These are phyloP conservation scores for Paralichthys olivaceus DNA, from an alignment of 2,113 vertebrate genomes.

Conservation along the genomic window DNA sequence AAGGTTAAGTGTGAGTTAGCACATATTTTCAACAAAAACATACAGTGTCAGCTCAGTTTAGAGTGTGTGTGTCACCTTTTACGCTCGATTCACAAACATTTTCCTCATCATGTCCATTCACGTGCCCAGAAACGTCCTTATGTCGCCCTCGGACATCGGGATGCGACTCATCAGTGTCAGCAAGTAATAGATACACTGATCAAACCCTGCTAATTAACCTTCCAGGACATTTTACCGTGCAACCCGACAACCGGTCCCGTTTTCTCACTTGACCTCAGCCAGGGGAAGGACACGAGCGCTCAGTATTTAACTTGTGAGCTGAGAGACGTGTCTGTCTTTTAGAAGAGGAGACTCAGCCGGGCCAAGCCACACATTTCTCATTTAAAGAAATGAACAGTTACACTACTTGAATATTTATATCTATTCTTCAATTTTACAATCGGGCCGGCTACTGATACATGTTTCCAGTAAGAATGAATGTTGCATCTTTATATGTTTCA, in stretches of 20 bases:
- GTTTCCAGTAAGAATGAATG: conserved; percentile 48
- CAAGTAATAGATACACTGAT: conserved; percentile 44
- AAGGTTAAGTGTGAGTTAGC: no score
- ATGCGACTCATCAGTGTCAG: conserved; percentile 16
- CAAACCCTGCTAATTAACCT: conserved; percentile 45
- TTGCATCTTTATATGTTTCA: conserved; percentile 45
- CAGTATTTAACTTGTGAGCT: conserved; percentile 45
- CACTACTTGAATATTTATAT: conserved; percentile 66
- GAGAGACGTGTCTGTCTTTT: conserved; percentile 41
- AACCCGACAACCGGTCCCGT: conserved; percentile 21
- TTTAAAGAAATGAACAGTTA: conserved; percentile 58
- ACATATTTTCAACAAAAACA: no score
- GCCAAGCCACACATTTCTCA: conserved; percentile 58
- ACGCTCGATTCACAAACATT: background rate
- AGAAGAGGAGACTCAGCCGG: conserved; percentile 59
- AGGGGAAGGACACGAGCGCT: conserved; percentile 55
- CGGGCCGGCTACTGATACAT: conserved; percentile 39
- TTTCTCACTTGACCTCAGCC: conserved; percentile 55
- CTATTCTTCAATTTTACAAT: conserved; percentile 59
- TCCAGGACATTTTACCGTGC: conserved; percentile 32
- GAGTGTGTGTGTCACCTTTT: background rate
- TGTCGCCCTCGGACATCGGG: conserved; percentile 7
- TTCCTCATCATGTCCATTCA: conserved; percentile 5
- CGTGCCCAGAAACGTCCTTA: conserved; percentile 1
- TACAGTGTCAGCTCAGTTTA: no score